Conservation (phyloP, 2,888 invertebrate species). For the Mesoligia furuncula region DNA sequence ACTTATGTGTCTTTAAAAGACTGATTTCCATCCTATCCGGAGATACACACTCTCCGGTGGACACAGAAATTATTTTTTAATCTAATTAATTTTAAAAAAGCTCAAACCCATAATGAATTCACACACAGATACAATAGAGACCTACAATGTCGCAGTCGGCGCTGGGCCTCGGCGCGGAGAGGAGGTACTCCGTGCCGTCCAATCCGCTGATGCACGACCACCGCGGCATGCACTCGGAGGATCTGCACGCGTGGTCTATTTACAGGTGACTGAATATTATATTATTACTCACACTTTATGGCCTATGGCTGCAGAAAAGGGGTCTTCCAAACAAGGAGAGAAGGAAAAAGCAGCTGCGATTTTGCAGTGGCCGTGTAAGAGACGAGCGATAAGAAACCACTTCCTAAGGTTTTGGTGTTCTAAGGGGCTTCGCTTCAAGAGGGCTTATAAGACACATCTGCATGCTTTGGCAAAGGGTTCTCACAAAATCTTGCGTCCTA, state of each 20-base stretch:
- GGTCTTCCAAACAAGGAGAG: neutral
- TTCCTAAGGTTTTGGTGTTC: neutral
- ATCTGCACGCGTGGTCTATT: slow-evolving; percentile 98
- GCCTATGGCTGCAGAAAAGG: neutral
- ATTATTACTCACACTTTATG: neutral
- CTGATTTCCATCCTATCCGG: neutral
- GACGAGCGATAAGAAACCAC: neutral
- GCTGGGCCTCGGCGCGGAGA: slow-evolving; percentile 91
- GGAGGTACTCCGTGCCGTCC: slow-evolving; percentile 97
- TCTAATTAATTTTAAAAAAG: slow-evolving; percentile 5
- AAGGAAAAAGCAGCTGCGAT: neutral
- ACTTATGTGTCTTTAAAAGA: too few species aligned
- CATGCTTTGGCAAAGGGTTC: neutral
- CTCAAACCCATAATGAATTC: slow-evolving; percentile 34
- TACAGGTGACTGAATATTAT: slow-evolving; percentile 91
- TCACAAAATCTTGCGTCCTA: neutral
- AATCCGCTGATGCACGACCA: slow-evolving; percentile 93
- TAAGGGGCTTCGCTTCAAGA: neutral
- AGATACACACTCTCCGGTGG: neutral
- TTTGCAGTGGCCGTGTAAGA: neutral
- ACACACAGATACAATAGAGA: slow-evolving; percentile 52
- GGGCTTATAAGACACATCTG: neutral
- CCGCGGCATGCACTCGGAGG: slow-evolving; percentile 96
- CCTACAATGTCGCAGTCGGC: slow-evolving; percentile 85
- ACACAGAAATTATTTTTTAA: neutral